A percentile compares a stretch with the other conserved stretches of the same genome.
Evolutionary conservation across 2,888 invertebrate species (phyloP).

Genomic region (Phaonia tiefii): DNA sequence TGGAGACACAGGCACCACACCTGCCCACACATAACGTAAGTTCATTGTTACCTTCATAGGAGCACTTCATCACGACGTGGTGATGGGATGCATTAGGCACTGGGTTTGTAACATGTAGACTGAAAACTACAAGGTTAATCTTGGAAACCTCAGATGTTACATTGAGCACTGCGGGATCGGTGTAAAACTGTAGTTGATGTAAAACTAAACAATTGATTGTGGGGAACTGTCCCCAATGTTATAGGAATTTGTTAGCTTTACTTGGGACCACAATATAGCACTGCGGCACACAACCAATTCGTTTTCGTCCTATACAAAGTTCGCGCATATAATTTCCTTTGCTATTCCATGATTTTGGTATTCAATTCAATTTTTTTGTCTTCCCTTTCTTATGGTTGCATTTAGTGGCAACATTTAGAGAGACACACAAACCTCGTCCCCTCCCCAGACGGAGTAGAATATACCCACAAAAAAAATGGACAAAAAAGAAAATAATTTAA

Average conservation of each 20-base stretch:
- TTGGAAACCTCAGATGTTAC: no score
- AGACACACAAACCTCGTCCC: not conserved
- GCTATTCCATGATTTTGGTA: constrained; percentile 14
- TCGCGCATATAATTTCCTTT: not conserved
- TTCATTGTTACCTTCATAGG: constrained; percentile 20
- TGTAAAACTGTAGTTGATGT: no score
- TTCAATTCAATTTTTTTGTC: not conserved
- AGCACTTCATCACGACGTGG: not conserved
- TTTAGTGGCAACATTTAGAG: constrained; percentile 8
- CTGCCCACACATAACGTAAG: constrained; percentile 57
- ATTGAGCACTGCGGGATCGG: no score
- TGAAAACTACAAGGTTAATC: no score
- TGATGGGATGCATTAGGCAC: not conserved
- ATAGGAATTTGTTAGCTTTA: no score
- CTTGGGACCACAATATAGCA: no score
- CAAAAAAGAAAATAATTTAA: constrained; percentile 54
- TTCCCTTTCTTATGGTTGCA: not conserved
- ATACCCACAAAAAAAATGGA: constrained; percentile 22
- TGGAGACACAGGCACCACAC: constrained; percentile 57
- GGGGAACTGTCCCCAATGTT: no score
- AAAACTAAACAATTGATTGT: no score
- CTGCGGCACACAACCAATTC: no score
- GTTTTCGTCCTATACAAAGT: not conserved
- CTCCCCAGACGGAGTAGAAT: not conserved
- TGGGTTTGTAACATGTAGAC: not conserved